Conservation (phyloP, 2,797 vertebrate genomes). For the Pachyuromys duprasi region DNA sequence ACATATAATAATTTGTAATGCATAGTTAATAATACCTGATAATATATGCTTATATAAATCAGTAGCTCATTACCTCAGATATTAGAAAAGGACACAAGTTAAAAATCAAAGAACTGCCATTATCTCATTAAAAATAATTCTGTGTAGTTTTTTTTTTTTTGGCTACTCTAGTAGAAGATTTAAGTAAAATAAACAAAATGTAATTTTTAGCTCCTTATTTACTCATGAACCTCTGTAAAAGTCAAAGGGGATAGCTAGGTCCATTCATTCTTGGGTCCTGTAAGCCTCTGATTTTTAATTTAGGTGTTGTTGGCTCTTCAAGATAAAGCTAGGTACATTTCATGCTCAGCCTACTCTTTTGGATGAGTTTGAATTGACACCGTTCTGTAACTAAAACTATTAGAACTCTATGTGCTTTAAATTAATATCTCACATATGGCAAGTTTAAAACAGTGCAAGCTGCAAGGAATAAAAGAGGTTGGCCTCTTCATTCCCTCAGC, state of each 20-base stretch:
- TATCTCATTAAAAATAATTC: neutral
- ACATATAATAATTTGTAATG: neutral
- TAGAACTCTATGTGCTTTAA: conserved; percentile 42
- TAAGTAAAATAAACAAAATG: conserved; percentile 58
- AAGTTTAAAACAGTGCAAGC: neutral
- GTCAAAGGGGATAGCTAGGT: conserved; percentile 18
- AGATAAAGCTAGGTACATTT: conserved; percentile 51
- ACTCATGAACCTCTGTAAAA: neutral
- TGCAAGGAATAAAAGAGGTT: neutral
- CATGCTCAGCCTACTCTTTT: conserved; percentile 27
- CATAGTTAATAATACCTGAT: neutral
- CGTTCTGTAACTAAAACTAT: neutral
- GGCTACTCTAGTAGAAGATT: neutral
- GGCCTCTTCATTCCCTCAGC: neutral
- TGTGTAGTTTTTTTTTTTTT: neutral
- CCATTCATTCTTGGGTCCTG: neutral
- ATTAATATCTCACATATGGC: neutral
- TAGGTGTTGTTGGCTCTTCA: conserved; percentile 37
- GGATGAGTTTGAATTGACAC: neutral
- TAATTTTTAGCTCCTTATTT: neutral
- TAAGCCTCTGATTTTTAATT: conserved; percentile 63
- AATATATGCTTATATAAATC: neutral
- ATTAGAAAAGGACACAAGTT: neutral
- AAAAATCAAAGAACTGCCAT: conserved; percentile 1
- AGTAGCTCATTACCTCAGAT: neutral